These are phyloP conservation scores for Papilio protenor DNA, from an alignment of 2,888 invertebrate species.

Conservation along the genomic window DNA sequence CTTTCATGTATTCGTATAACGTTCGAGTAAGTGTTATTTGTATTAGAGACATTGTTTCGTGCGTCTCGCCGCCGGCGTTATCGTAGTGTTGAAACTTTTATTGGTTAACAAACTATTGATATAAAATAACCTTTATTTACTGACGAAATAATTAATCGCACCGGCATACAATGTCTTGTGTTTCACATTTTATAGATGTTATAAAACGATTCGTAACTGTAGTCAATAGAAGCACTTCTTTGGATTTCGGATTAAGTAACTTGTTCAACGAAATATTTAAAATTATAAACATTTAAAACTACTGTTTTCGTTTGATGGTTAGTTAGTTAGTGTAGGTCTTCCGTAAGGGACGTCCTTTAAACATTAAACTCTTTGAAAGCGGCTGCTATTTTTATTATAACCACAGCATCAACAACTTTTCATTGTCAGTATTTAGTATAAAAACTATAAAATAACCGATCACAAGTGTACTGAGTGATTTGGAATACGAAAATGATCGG, in stretches of 20 bases:
- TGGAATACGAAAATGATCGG: background rate
- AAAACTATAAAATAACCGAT: no score
- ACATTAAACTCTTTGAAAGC: background rate
- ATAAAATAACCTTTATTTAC: constrained; percentile 49
- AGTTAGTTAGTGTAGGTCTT: no score
- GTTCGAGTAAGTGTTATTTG: background rate
- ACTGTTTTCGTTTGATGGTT: no score
- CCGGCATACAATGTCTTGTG: constrained; percentile 17
- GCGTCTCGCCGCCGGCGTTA: constrained; percentile 27
- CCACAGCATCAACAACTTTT: background rate
- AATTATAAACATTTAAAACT: background rate
- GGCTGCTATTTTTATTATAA: background rate
- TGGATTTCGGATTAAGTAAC: background rate
- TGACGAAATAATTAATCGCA: constrained; percentile 50
- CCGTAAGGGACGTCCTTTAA: background rate
- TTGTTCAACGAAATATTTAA: background rate
- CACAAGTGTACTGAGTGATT: background rate
- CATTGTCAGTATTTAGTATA: no score
- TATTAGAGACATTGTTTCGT: background rate
- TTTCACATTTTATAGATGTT: background rate
- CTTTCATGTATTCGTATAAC: background rate
- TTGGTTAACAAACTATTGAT: constrained; percentile 49
- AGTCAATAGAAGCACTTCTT: background rate
- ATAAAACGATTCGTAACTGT: background rate
- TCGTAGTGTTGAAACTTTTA: constrained; percentile 48